Percentiles rank a stretch among this genome's conserved stretches.
Evolutionary conservation across 92 coral and sea anemone species (phyloP).

Genomic region (Heteractis magnifica): DNA sequence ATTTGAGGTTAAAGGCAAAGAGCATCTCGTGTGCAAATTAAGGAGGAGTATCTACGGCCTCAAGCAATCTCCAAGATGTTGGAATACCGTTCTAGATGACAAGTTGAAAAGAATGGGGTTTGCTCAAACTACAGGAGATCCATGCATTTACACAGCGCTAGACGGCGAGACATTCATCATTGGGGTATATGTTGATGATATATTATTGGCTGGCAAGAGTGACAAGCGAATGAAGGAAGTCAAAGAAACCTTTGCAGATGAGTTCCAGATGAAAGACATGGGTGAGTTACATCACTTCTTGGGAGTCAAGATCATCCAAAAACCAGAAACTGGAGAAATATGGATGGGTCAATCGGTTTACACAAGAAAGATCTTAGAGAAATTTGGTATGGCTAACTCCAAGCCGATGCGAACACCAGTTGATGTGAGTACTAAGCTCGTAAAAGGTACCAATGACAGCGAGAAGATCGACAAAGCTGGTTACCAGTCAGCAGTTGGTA

Average conservation of each 20-base stretch:
- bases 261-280: conserved; percentile 38
- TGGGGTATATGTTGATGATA: conserved; percentile 50
- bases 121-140: conserved; percentile 43
- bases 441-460: conserved; percentile 36
- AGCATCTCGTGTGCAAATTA: conserved; percentile 61
- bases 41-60: conserved; percentile 59
- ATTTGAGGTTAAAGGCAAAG: conserved; percentile 46
- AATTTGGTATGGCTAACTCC: conserved; percentile 39
- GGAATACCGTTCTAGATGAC: conserved; percentile 49
- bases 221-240: conserved; percentile 42
- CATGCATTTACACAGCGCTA: conserved; percentile 46
- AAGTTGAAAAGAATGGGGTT: conserved; percentile 38
- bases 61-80: conserved; percentile 57
- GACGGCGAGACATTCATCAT: conserved; percentile 49
- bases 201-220: conserved; percentile 41
- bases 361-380: conserved; percentile 23
- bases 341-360: conserved; percentile 57
- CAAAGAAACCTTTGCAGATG: conserved; percentile 36
- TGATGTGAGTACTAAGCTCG: conserved; percentile 56
- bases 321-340: conserved; percentile 35
- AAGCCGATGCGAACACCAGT: conserved; percentile 61
- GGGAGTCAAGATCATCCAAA: conserved; percentile 39
- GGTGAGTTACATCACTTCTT: conserved; percentile 49
- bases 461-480: conserved; percentile 28
- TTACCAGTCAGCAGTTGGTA: conserved; percentile 43